Evolutionary conservation across 2,113 vertebrate genomes (phyloP), one percentile per base, ranked within the genome.

Genomic region (Microcebus jonahi): DNA sequence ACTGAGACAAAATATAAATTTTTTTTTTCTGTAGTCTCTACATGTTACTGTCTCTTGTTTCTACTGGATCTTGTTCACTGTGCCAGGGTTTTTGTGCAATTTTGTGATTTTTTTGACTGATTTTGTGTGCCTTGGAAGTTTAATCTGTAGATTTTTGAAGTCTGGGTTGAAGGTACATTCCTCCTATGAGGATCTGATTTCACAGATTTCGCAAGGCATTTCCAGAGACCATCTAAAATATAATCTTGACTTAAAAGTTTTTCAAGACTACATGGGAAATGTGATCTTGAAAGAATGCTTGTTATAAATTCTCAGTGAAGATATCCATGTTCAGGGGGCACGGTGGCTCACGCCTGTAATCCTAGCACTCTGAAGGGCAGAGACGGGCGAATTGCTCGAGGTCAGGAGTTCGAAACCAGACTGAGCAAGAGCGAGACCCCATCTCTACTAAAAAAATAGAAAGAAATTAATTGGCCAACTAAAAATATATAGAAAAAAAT

Each of bases 1-100:
- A 93, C n/a, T 63, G 84, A 86, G 57, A 90, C 14, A 96, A 67
- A 94, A 95, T 53, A 94, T 4, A 88, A 95, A 77, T 45, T 94
- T 82, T 59, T 48, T 90, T 45, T 94, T 82, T 59, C 55, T 90
- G 21, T 17, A 92, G 71, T 93, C 42, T 87, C 86, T 25, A 53
- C 55, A 45, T 21, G 48, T 88, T 50, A 93, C 1, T 75, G 36
- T 87, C 48, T 91, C 31, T 55, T 87, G 2, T 92, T 95, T 70
- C 67, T 85, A 13, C 36, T 89, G 36, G 80, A 59, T 92, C 31
- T 88, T 83, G 87, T 39, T 83, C 31, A 95, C 9, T 82, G n/a
- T 88, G 9, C 6, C 59, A 94, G 31, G 21, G 23, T 18, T 75
- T 92, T 39, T 76, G 18, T 76, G n/a, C 50, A 50, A 73, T 90